phyloP scores from a whole-genome alignment of 2,113 vertebrate genomes.

The Petrocephalus zakoni region DNA sequence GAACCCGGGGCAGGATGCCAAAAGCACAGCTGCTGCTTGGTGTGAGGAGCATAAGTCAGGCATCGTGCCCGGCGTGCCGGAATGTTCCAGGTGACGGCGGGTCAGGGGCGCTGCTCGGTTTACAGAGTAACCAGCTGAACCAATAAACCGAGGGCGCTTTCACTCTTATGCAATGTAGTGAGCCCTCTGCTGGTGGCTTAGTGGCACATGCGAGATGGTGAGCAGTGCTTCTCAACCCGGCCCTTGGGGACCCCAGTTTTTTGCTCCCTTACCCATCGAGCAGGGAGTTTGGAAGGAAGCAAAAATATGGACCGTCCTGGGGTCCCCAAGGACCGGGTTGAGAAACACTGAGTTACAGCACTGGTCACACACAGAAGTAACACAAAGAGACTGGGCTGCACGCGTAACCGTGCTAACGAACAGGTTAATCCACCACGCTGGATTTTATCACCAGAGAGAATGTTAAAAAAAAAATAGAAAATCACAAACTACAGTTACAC shows the following conservation, averaged over 20 bases:
- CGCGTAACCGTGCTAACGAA: neutral
- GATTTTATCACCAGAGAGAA: neutral
- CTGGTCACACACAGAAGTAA: neutral
- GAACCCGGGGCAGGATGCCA: neutral
- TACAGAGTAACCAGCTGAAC: slow-evolving; percentile 20
- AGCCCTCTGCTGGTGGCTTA: slow-evolving; percentile 34
- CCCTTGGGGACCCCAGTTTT: neutral
- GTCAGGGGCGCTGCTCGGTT: slow-evolving; percentile 34
- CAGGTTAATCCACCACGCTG: neutral
- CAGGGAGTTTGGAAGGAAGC: neutral
- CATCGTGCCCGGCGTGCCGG: slow-evolving; percentile 31
- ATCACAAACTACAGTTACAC: neutral
- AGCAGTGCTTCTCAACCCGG: neutral
- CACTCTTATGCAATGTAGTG: slow-evolving; percentile 35
- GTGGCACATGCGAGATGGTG: neutral
- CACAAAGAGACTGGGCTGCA: neutral
- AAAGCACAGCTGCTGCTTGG: neutral
- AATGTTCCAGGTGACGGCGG: slow-evolving; percentile 35
- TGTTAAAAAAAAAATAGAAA: neutral
- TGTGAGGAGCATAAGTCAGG: neutral
- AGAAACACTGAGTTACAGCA: neutral
- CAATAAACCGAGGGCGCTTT: slow-evolving; percentile 33
- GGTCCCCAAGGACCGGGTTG: neutral
- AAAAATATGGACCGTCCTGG: neutral
- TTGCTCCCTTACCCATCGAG: neutral